A percentile compares a stretch with the other conserved stretches of the same genome.
Evolutionary conservation across 1,140 invertebrate species (phyloP).

Genomic region (Melitaea cinxia): DNA sequence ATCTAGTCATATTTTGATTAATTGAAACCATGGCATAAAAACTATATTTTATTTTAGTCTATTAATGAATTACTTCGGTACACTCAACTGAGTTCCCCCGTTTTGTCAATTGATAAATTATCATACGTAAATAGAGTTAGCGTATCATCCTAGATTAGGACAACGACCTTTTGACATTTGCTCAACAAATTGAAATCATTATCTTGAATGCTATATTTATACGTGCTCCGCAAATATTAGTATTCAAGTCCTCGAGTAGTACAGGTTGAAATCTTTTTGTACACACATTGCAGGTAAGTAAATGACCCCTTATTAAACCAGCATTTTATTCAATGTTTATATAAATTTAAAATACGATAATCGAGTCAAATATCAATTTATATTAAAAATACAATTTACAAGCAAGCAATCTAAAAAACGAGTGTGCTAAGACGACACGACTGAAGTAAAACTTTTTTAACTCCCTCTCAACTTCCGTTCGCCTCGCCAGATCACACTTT

Average conservation of each 20-base stretch:
- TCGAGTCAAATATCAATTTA: too few relatives aligned
- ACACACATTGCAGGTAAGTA: not conserved
- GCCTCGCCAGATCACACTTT: too few relatives aligned
- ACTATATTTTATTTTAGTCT: not conserved
- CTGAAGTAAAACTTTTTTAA: too few relatives aligned
- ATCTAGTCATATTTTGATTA: too few relatives aligned
- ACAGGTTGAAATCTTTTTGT: not conserved
- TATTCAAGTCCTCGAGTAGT: not conserved
- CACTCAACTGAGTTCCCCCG: slow-evolving; percentile 14
- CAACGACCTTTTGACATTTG: slow-evolving; percentile 25
- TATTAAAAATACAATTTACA: too few relatives aligned
- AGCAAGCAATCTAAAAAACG: too few relatives aligned
- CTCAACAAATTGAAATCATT: slow-evolving; percentile 7
- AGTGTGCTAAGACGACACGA: too few relatives aligned
- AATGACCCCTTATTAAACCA: not conserved
- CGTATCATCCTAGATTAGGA: slow-evolving; percentile 20
- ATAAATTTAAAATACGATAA: too few relatives aligned
- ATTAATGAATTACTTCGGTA: slow-evolving; percentile 19
- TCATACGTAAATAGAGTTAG: slow-evolving; percentile 21
- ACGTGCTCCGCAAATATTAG: not conserved
- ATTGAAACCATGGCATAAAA: not conserved
- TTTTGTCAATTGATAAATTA: slow-evolving; percentile 31
- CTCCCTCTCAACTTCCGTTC: too few relatives aligned
- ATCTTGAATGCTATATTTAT: slow-evolving; percentile 1
- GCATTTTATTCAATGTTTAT: not conserved